phyloP scores from a whole-genome alignment of 2,888 invertebrate species.

The Drosophila anceps region DNA sequence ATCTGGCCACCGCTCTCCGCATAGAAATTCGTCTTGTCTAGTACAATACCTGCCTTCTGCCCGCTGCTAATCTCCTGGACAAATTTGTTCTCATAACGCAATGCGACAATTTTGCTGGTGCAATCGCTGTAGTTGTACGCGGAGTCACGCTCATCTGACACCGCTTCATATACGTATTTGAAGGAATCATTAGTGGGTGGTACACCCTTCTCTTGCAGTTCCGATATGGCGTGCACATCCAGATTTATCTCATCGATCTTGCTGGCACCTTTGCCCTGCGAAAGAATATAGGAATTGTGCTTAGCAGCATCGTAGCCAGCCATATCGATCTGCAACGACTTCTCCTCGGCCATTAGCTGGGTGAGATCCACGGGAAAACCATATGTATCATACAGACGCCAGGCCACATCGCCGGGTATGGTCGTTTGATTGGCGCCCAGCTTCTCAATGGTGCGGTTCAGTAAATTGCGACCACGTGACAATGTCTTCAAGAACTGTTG shows the following conservation, averaged over 20 bases:
- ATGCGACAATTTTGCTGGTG: conserved; percentile 91
- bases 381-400: conserved; percentile 99
- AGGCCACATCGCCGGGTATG: conserved; percentile 98
- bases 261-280: conserved; percentile 94
- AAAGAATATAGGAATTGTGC: conserved; percentile 94
- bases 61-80: conserved; percentile 93
- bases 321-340: conserved; percentile 94
- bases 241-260: conserved; percentile 94
- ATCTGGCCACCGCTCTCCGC: conserved; percentile 99
- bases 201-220: conserved; percentile 92
- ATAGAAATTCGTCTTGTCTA: conserved; percentile 97
- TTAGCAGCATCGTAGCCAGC: conserved; percentile 95
- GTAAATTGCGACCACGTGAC: conserved; percentile 93
- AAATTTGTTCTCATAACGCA: conserved; percentile 93
- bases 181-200: conserved; percentile 94
- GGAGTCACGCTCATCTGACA: conserved; percentile 88
- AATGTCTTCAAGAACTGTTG: conserved; percentile 98
- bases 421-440: conserved; percentile 88
- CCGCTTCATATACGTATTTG: conserved; percentile 95
- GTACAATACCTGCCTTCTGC: conserved; percentile 95
- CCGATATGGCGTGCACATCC: conserved; percentile 97
- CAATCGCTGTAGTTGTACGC: conserved; percentile 92
- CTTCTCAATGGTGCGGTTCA: conserved; percentile 96
- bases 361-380: conserved; percentile 99
- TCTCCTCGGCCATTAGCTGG: conserved; percentile 98